These are phyloP conservation scores for Eleutherodactylus coqui DNA, from an alignment of 2,797 vertebrate genomes.

Conservation along the genomic window DNA sequence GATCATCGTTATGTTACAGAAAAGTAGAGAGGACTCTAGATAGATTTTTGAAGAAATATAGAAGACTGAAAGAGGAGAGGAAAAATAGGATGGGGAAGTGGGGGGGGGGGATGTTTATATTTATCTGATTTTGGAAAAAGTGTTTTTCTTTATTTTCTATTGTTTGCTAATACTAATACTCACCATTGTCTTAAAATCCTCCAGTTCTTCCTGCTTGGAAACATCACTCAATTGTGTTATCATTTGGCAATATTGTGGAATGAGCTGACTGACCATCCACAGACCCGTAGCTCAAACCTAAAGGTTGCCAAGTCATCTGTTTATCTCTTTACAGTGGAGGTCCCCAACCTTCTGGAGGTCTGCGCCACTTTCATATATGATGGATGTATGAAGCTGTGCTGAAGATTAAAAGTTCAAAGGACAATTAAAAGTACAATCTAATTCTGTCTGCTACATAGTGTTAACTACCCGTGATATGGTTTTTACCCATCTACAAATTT, in stretches of 20 bases:
- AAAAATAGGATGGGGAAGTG: background rate
- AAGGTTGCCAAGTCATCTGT: background rate
- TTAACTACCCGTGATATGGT: background rate
- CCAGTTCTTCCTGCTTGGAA: conserved; percentile 32
- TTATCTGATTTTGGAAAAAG: no score
- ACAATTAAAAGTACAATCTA: background rate
- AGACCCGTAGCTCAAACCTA: background rate
- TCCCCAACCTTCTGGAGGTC: background rate
- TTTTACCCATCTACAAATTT: background rate
- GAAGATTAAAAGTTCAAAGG: background rate
- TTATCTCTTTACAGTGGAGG: background rate
- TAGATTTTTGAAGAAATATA: background rate
- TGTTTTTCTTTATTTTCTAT: background rate
- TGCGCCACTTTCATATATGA: background rate
- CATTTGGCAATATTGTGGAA: conserved; percentile 31
- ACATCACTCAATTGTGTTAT: conserved; percentile 30
- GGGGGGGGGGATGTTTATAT: no score
- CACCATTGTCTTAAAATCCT: conserved; percentile 44
- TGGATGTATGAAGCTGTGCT: background rate
- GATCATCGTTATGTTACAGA: no score
- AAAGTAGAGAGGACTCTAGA: no score
- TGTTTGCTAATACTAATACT: conserved; percentile 3
- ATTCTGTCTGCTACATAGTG: background rate
- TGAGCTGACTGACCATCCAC: background rate
- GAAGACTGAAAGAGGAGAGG: background rate